These are phyloP conservation scores for Spodoptera exigua DNA, from an alignment of 2,888 invertebrate species.

Conservation along the genomic window DNA sequence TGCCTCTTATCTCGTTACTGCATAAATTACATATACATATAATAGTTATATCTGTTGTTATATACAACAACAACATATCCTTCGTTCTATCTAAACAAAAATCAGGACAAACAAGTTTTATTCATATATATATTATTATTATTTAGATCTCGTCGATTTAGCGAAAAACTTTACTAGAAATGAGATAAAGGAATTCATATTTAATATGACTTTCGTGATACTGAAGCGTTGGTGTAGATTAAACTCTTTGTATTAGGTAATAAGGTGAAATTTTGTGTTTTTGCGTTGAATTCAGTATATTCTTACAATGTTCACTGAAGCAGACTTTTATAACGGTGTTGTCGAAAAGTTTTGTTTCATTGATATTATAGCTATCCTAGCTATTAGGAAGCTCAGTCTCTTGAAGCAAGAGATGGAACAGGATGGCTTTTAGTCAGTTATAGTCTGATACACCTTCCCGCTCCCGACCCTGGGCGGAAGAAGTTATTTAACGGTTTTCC, in stretches of 20 bases:
- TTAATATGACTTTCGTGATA: slow-evolving; percentile 29
- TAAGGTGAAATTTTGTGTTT: slow-evolving; percentile 26
- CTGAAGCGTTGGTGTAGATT: slow-evolving; percentile 17
- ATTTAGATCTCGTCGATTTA: slow-evolving; percentile 46
- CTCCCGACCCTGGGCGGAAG: too few species aligned
- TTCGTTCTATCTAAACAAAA: slow-evolving; percentile 34
- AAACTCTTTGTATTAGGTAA: slow-evolving; percentile 2
- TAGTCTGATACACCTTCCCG: too few species aligned
- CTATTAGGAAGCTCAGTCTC: too few species aligned
- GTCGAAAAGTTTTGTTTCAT: slow-evolving; percentile 47
- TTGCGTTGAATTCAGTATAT: background rate
- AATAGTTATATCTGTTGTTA: background rate
- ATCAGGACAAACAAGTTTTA: slow-evolving; percentile 45
- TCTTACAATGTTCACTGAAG: slow-evolving; percentile 16
- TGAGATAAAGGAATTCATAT: slow-evolving; percentile 51
- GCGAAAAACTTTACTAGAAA: slow-evolving; percentile 35
- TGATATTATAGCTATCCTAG: slow-evolving; percentile 43
- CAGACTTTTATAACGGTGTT: slow-evolving; percentile 22
- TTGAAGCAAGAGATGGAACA: too few species aligned
- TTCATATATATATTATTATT: slow-evolving; percentile 46
- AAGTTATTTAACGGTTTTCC: too few species aligned
- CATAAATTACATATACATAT: too few species aligned
- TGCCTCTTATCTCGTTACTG: too few species aligned
- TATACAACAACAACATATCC: slow-evolving; percentile 2
- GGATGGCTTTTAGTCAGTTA: too few species aligned